Evolutionary conservation across 2,888 invertebrate genomes (phyloP).

Genomic region (Metacarcinus magister): DNA sequence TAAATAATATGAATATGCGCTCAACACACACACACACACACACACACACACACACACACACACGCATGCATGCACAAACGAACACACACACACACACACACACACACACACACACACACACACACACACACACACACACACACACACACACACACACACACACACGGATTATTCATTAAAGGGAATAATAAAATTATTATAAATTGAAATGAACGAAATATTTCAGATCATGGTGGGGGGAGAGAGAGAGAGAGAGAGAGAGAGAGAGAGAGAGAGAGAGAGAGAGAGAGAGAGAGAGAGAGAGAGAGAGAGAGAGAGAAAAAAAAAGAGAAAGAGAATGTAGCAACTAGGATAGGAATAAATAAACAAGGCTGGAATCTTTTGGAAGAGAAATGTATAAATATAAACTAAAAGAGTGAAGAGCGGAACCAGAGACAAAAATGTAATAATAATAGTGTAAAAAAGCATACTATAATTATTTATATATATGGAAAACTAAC

Average conservation of each 20-base stretch:
- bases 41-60: slow-evolving; percentile 28
- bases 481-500: not conserved
- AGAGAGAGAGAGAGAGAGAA: slow-evolving; percentile 26
- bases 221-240: not conserved
- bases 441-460: not conserved
- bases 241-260: no score
- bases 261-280: no score
- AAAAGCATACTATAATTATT: not conserved
- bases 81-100: slow-evolving; percentile 1
- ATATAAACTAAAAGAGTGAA: not conserved
- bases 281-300: slow-evolving; percentile 20
- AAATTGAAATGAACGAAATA: not conserved
- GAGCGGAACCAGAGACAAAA: not conserved
- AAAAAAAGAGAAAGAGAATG: slow-evolving; percentile 3
- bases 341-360: not conserved
- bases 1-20: not conserved
- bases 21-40: not conserved
- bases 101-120: slow-evolving; percentile 8
- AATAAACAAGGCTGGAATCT: not conserved
- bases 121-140: slow-evolving; percentile 13
- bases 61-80: not conserved
- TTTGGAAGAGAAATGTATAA: not conserved
- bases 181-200: not conserved
- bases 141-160: not conserved
- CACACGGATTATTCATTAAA: not conserved